phyloP scores from a whole-genome alignment of 2,113 vertebrate species.

The Anoplopoma fimbria region DNA sequence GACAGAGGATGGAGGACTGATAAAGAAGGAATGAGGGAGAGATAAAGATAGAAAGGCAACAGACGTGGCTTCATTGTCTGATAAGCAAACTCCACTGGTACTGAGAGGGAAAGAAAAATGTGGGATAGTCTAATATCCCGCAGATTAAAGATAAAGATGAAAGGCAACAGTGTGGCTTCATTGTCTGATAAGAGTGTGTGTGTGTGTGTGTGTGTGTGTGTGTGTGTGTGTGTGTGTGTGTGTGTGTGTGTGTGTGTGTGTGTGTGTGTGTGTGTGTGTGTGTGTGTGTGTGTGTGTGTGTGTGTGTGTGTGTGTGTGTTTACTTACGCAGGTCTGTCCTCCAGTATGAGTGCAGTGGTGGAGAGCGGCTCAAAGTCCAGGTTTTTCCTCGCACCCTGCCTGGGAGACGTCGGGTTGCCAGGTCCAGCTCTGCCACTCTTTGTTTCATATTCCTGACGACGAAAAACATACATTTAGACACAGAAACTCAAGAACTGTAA shows the following conservation, averaged over 20 bases:
- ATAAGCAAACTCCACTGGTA: conserved; percentile 16
- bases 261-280: too few relatives aligned
- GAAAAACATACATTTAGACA: not conserved
- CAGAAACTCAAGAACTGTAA: not conserved
- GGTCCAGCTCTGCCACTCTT: conserved; percentile 87
- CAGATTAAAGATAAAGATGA: too few relatives aligned
- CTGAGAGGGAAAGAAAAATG: not conserved
- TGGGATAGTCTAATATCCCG: not conserved
- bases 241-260: too few relatives aligned
- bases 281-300: conserved; percentile 12
- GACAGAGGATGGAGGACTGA: conserved; percentile 30
- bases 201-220: too few relatives aligned
- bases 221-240: too few relatives aligned
- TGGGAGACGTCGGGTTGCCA: conserved; percentile 89
- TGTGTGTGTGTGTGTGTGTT: conserved; percentile 28
- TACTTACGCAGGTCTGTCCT: conserved; percentile 95
- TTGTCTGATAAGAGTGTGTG: too few relatives aligned
- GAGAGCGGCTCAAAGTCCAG: conserved; percentile 97
- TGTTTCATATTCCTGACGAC: conserved; percentile 94
- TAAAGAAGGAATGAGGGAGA: conserved; percentile 26
- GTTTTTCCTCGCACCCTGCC: conserved; percentile 93
- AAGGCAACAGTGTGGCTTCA: too few relatives aligned
- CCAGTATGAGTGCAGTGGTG: conserved; percentile 96
- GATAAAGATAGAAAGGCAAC: conserved; percentile 19
- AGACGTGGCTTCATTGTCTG: conserved; percentile 2